These are phyloP conservation scores for Hyles euphorbiae DNA, from an alignment of 1,140 invertebrate genomes.

Conservation along the genomic window DNA sequence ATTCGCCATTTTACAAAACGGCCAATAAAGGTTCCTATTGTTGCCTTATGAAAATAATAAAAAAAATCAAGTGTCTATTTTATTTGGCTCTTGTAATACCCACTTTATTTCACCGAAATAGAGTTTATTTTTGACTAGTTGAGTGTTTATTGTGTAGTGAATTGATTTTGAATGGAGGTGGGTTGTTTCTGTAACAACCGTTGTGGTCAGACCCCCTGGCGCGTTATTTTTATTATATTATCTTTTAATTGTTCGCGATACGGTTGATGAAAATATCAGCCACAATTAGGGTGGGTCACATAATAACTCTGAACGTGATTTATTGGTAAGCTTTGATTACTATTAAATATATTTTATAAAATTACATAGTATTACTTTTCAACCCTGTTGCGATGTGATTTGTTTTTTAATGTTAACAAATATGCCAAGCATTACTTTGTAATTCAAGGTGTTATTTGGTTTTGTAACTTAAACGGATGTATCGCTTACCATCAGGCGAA, in stretches of 20 bases:
- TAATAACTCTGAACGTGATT: no score
- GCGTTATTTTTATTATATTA: constrained; percentile 7
- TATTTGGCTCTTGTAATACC: constrained; percentile 14
- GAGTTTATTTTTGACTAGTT: constrained; percentile 11
- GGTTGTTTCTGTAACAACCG: constrained; percentile 33
- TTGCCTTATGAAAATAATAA: constrained; percentile 55
- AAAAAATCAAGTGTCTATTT: constrained; percentile 39
- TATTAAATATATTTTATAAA: no score
- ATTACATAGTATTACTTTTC: no score
- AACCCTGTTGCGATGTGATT: no score
- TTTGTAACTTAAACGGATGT: no score
- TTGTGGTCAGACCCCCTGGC: constrained; percentile 37
- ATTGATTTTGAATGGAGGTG: constrained; percentile 36
- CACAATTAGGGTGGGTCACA: no score
- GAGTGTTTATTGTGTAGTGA: constrained; percentile 22
- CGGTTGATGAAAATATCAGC: no score
- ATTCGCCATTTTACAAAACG: constrained; percentile 63
- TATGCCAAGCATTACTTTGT: no score
- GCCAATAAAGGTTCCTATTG: constrained; percentile 66
- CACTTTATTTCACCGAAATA: constrained; percentile 16
- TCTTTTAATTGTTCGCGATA: background rate
- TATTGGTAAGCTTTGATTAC: no score
- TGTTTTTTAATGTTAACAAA: no score
- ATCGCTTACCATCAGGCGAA: no score
- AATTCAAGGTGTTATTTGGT: no score